Evolutionary conservation across 2,797 vertebrate species (phyloP).

Genomic region (Sphaeramia orbicularis): DNA sequence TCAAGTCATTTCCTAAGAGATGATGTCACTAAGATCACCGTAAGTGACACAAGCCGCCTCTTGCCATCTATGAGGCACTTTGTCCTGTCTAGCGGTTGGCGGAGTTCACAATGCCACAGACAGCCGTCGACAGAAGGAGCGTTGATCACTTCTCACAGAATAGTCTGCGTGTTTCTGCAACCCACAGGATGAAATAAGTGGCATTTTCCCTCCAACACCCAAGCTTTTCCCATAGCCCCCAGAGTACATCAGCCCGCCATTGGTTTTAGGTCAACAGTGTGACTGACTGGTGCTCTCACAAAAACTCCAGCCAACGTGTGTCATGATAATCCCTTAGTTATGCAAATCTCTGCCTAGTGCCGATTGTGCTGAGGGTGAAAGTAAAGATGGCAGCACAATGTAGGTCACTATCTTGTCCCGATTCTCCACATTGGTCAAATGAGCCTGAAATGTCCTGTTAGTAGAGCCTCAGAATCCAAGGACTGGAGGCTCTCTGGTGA

Average conservation of each 20-base stretch:
- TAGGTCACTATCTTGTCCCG: slow-evolving; percentile 76
- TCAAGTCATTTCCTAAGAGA: slow-evolving; percentile 51
- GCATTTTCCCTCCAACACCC: slow-evolving; percentile 90
- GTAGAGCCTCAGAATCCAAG: background rate
- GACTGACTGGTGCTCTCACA: slow-evolving; percentile 73
- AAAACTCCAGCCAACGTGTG: slow-evolving; percentile 76
- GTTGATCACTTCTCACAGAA: slow-evolving; percentile 74
- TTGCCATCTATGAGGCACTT: slow-evolving; percentile 64
- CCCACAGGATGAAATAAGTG: slow-evolving; percentile 90
- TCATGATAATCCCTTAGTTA: slow-evolving; percentile 79
- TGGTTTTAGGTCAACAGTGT: slow-evolving; percentile 72
- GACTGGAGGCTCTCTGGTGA: background rate
- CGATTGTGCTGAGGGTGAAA: slow-evolving; percentile 68
- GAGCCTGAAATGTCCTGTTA: slow-evolving; percentile 46
- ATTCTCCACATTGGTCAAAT: slow-evolving; percentile 54
- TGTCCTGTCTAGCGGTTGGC: slow-evolving; percentile 60
- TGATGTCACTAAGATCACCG: slow-evolving; percentile 61
- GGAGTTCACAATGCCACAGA: slow-evolving; percentile 64
- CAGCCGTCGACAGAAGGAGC: slow-evolving; percentile 67
- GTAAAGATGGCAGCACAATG: slow-evolving; percentile 71
- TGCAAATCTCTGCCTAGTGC: slow-evolving; percentile 75
- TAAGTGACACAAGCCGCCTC: slow-evolving; percentile 55
- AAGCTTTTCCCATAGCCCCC: slow-evolving; percentile 88
- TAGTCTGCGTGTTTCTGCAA: slow-evolving; percentile 88
- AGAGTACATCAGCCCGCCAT: slow-evolving; percentile 47